Percentiles rank a stretch among this genome's conserved stretches.
These are phyloP conservation scores for Helostoma temminkii DNA, from an alignment of 2,797 vertebrate species.

Conservation along the genomic window DNA sequence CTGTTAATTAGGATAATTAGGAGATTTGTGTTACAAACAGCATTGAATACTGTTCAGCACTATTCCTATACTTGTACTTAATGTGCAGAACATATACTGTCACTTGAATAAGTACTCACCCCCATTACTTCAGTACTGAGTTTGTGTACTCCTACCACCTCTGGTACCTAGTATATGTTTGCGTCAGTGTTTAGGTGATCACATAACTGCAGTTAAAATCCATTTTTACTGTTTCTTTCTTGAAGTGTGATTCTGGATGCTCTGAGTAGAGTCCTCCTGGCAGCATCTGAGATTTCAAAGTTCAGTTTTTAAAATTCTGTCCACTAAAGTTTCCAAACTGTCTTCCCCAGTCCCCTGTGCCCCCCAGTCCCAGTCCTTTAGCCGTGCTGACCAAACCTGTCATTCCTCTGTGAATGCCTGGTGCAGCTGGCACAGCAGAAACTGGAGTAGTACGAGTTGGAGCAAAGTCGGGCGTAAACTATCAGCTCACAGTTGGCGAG, in stretches of 20 bases:
- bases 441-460: constrained; percentile 91
- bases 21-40: too few species aligned
- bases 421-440: constrained; percentile 97
- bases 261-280: constrained; percentile 34
- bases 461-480: constrained; percentile 92
- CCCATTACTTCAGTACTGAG: too few species aligned
- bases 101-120: too few species aligned
- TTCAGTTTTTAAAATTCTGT: constrained; percentile 19
- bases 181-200: neutral
- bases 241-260: constrained; percentile 13
- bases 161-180: too few species aligned
- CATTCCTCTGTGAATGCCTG: constrained; percentile 63
- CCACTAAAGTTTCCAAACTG: constrained; percentile 8
- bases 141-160: too few species aligned
- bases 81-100: too few species aligned
- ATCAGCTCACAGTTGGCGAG: constrained; percentile 96
- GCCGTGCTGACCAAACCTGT: constrained; percentile 44
- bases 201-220: constrained; percentile 22
- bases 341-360: neutral
- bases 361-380: constrained; percentile 21
- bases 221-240: constrained; percentile 21
- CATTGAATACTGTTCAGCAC: too few species aligned
- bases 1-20: too few species aligned
- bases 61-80: too few species aligned
- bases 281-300: constrained; percentile 31